phyloP scores from a whole-genome alignment of 2,113 vertebrate species.

The Dipodomys ordii region DNA sequence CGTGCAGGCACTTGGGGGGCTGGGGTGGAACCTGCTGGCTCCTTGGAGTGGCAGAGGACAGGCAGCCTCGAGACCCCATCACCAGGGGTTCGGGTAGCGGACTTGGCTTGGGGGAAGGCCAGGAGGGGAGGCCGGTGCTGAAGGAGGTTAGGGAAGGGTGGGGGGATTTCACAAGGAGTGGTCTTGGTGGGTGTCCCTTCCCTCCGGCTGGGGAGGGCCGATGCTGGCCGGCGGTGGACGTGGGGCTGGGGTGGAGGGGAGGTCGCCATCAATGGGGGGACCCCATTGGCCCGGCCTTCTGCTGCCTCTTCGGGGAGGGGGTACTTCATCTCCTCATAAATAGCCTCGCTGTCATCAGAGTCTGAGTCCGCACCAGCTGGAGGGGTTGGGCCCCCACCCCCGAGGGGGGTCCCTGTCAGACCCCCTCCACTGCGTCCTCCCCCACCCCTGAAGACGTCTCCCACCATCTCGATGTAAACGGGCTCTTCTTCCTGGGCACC shows the following conservation, averaged over 20 bases:
- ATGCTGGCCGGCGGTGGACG: slow-evolving; percentile 76
- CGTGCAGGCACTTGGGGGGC: slow-evolving; percentile 83
- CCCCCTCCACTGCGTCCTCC: slow-evolving; percentile 72
- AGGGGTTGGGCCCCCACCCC: slow-evolving; percentile 71
- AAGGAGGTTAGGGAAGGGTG: slow-evolving; percentile 95
- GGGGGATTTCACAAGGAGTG: slow-evolving; percentile 92
- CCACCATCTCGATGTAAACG: slow-evolving; percentile 97
- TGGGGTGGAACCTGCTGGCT: slow-evolving; percentile 74
- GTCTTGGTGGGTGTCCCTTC: slow-evolving; percentile 83
- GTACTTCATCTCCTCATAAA: slow-evolving; percentile 97
- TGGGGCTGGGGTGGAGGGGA: slow-evolving; percentile 74
- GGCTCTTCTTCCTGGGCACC: slow-evolving; percentile 91
- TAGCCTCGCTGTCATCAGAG: slow-evolving; percentile 95
- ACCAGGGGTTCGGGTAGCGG: slow-evolving; percentile 71
- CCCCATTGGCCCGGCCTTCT: slow-evolving; percentile 63
- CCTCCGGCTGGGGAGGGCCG: slow-evolving; percentile 65
- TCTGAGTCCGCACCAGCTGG: slow-evolving; percentile 91
- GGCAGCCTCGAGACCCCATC: slow-evolving; percentile 85
- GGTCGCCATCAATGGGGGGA: neutral
- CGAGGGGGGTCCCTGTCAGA: slow-evolving; percentile 49
- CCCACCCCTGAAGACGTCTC: slow-evolving; percentile 91
- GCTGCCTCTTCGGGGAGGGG: slow-evolving; percentile 87
- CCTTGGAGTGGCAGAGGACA: slow-evolving; percentile 84
- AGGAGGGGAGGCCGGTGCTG: slow-evolving; percentile 94
- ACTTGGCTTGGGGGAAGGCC: slow-evolving; percentile 91